Base-by-base conservation (phyloP, 2,797 vertebrate species). In the Heteromormyrus szaboi region DNA sequence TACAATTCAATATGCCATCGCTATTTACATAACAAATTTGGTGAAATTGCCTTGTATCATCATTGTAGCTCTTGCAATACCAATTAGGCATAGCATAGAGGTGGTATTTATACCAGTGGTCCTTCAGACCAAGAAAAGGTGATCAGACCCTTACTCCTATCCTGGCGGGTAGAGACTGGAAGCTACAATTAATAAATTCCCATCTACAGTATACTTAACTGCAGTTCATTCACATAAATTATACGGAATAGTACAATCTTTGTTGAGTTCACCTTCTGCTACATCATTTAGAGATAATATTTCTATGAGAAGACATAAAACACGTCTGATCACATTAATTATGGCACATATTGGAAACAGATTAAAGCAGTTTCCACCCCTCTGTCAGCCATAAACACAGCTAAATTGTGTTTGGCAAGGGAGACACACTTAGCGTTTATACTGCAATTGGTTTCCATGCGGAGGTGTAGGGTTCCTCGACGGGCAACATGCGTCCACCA, bases 381-480 rank as follows among this genome's bases (percentile, higher is more conserved):
- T 65, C 56, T 46, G 59, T 65, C 56, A 65, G 19, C 59, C 41
- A 44, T 87, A 87, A 87, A 87, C 86, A 87, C 41, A 65, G 44
- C 44, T 65, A 29, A 87, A 87, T 29, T 86, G 85, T 86, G 85
- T 86, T 86, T 86, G 85, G 85, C 86, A 87, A 17, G 44, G 22
- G n/a, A 29, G 56, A 46, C 37, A 62, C 86, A 65, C 86, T 87
- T 22, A 41, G 11, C 37, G 29, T 65, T 86, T 51, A 85, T 51
- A 33, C 53, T 50, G 83, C 48, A 33, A 33, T 53, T 53, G 46
- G 25, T 59, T 86, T 86, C n/a, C 19, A 85, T 85, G 88, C 53
- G 50, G 85, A 90, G 91, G 65, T 90, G 90, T 90, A 88, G 90
- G 91, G 89, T 91, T 87, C 89, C 88, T 72, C 14, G 19, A 29